A percentile compares a stretch with the other conserved stretches of the same genome.
phyloP scores from a whole-genome alignment of 2,797 vertebrate species.

The Steatocranus sp. region DNA sequence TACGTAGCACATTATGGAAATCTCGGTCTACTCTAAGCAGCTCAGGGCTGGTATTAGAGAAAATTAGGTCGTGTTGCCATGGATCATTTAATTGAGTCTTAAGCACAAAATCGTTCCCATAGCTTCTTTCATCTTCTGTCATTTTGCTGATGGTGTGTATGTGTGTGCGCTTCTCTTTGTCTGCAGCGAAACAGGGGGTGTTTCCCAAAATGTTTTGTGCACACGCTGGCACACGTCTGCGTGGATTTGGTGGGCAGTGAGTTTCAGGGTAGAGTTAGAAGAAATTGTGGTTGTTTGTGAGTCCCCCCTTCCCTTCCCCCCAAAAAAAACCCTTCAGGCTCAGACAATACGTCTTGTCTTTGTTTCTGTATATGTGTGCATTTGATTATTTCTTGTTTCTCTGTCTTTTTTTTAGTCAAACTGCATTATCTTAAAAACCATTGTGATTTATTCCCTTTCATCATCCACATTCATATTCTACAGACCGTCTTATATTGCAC shows the following conservation, averaged over 20 bases:
- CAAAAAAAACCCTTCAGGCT: not conserved
- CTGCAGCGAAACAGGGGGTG: slow-evolving; percentile 33
- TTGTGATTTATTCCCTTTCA: not conserved
- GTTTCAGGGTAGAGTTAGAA: slow-evolving; percentile 44
- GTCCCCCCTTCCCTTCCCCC: not conserved
- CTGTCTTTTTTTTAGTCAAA: not conserved
- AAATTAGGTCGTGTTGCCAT: slow-evolving; percentile 54
- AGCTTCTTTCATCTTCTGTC: slow-evolving; percentile 54
- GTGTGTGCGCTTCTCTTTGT: slow-evolving; percentile 27
- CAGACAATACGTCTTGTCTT: not conserved
- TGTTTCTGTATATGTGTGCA: not conserved
- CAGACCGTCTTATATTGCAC: not conserved
- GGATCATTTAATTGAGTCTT: slow-evolving; percentile 56
- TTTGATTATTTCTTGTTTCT: not conserved
- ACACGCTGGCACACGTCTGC: slow-evolving; percentile 40
- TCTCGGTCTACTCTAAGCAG: slow-evolving; percentile 23
- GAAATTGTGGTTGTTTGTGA: slow-evolving; percentile 2
- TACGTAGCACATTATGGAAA: slow-evolving; percentile 40
- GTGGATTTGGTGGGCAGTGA: slow-evolving; percentile 24
- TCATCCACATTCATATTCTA: not conserved
- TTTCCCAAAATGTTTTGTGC: slow-evolving; percentile 30
- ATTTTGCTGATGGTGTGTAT: not conserved
- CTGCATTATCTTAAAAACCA: not conserved
- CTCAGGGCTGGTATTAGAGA: slow-evolving; percentile 48
- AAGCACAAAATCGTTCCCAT: slow-evolving; percentile 44